These are phyloP conservation scores for Tenebrio molitor DNA, from an alignment of 1,140 invertebrate species.

Conservation along the genomic window DNA sequence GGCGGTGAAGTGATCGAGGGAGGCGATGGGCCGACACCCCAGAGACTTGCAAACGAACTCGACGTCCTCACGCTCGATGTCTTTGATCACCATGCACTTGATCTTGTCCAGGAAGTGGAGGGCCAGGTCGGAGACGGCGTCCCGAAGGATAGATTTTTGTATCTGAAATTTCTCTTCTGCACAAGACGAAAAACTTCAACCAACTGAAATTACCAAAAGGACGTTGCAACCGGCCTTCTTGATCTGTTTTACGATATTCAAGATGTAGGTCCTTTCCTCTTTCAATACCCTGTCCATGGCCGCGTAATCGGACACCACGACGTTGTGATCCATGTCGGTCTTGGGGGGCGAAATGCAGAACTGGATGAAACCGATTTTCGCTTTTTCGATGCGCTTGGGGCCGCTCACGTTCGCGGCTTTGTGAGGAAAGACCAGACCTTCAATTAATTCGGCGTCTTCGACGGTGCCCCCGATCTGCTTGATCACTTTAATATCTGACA, in stretches of 20 bases:
- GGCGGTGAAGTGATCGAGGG: conserved; percentile 95
- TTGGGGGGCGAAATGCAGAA: conserved; percentile 99
- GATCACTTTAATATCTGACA: conserved; percentile 95
- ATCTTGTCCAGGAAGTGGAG: conserved; percentile 99
- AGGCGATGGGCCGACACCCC: conserved; percentile 97
- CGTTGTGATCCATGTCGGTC: conserved; percentile 99
- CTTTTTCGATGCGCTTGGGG: conserved; percentile 95
- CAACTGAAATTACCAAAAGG: conserved; percentile 78
- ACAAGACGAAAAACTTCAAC: background rate
- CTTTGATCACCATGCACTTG: conserved; percentile 99
- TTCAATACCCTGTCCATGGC: conserved; percentile 99
- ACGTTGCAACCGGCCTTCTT: conserved; percentile 99
- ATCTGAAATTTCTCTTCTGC: conserved; percentile 53
- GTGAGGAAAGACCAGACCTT: conserved; percentile 95
- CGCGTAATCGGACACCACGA: conserved; percentile 98
- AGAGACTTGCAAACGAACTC: conserved; percentile 97
- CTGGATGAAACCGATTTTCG: conserved; percentile 99
- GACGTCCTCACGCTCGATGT: conserved; percentile 98
- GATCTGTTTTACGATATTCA: conserved; percentile 99
- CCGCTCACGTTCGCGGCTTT: conserved; percentile 91
- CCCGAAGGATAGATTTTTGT: conserved; percentile 98
- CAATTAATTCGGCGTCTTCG: conserved; percentile 97
- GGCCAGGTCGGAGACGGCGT: conserved; percentile 97
- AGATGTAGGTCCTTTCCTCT: conserved; percentile 97
- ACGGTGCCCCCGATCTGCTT: conserved; percentile 97